phyloP scores from a whole-genome alignment of 2,888 invertebrate species.

The Melieria picta region DNA sequence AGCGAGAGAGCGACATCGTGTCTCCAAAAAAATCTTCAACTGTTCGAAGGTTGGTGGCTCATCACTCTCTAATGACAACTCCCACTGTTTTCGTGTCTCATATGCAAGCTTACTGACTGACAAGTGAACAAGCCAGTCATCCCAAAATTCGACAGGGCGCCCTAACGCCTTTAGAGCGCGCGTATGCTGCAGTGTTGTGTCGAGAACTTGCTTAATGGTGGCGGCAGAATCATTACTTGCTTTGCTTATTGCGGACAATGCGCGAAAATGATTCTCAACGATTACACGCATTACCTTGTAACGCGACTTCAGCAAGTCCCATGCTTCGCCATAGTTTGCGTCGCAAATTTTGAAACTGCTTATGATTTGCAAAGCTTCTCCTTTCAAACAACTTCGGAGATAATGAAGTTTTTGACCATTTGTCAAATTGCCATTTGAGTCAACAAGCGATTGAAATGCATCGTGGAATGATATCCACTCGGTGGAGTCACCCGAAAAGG shows the following conservation, averaged over 20 bases:
- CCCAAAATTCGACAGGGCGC: slow-evolving; percentile 31
- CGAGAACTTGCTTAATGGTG: slow-evolving; percentile 22
- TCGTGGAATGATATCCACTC: slow-evolving; percentile 27
- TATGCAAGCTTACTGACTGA: slow-evolving; percentile 27
- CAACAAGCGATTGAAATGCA: slow-evolving; percentile 29
- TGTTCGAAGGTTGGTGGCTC: slow-evolving; percentile 24
- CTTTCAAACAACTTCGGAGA: slow-evolving; percentile 27
- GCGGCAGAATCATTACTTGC: neutral
- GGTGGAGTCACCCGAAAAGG: slow-evolving; percentile 8
- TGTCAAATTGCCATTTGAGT: slow-evolving; percentile 8
- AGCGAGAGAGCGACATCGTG: neutral
- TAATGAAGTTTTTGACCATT: slow-evolving; percentile 29
- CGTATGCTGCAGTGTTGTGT: slow-evolving; percentile 14
- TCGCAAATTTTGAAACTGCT: slow-evolving; percentile 24
- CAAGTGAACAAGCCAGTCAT: slow-evolving; percentile 35
- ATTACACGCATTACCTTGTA: slow-evolving; percentile 32
- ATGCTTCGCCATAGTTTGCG: slow-evolving; percentile 1
- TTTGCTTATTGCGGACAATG: neutral
- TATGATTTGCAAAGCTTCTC: slow-evolving; percentile 27
- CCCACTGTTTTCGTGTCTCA: slow-evolving; percentile 37
- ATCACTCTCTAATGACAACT: slow-evolving; percentile 29
- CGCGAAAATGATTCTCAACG: slow-evolving; percentile 3
- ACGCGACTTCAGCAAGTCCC: slow-evolving; percentile 6
- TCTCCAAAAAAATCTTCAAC: slow-evolving; percentile 14
- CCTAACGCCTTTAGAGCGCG: slow-evolving; percentile 20